Evolutionary conservation across 1,140 invertebrate species (phyloP).

Genomic region (Globodera ellingtonae): DNA sequence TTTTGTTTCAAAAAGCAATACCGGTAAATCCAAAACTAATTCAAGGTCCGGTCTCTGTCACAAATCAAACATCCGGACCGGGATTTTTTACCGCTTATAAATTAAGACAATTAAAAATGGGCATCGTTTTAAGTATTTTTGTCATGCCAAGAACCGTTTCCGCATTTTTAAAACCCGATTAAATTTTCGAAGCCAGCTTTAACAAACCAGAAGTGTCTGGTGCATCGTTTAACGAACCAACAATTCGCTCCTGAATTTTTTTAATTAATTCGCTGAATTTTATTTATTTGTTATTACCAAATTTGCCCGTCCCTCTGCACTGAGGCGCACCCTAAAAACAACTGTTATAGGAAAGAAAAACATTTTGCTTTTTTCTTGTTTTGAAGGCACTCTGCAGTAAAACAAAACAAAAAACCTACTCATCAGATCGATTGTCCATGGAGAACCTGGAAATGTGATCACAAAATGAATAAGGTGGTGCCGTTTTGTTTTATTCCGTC

Average conservation of each 20-base stretch:
- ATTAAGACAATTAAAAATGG: background rate
- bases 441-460: constrained; percentile 14
- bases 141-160: no score
- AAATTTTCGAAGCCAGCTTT: no score
- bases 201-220: background rate
- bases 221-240: background rate
- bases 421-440: constrained; percentile 24
- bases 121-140: no score
- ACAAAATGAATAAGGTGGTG: no score
- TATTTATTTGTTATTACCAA: background rate
- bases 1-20: background rate
- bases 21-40: no score
- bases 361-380: no score
- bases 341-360: no score
- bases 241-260: constrained; percentile 1
- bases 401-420: background rate
- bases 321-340: background rate
- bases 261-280: background rate
- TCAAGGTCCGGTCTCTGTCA: background rate
- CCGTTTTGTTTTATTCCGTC: background rate
- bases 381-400: no score
- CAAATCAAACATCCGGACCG: background rate
- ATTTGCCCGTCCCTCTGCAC: constrained; percentile 7
- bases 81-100: background rate
- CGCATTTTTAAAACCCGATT: no score